Base-by-base conservation (phyloP, 2,888 invertebrate genomes). In the Ichneumoninae sp. region DNA sequence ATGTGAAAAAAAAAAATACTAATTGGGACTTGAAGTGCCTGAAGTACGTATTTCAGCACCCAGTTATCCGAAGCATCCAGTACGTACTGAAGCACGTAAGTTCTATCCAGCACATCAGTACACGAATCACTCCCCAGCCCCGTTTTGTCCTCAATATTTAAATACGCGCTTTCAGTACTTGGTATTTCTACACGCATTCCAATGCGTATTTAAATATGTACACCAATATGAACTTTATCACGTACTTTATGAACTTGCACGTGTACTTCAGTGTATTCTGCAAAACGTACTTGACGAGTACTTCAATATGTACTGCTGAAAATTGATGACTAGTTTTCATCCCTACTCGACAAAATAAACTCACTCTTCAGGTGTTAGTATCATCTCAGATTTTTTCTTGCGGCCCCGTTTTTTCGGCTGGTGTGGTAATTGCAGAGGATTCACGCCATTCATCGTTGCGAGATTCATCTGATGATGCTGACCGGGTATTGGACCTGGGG, bases 401-500 rank as follows among this genome's bases (percentile, higher is more conserved):
- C 98, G 95, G 30, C 98, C 98, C 19, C 98, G 94, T 93, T 98
- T 97, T 94, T 98, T 98, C 83, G 97, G 97, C 88, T 94, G 94
- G 81, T 94, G 93, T 65, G 87, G 86, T 77, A 90, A 87, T 86
- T 92, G 87, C 73, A 92, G 91, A 3, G 91, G 92, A 89, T 93
- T 94, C 36, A 92, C 88, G 88, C 89, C 92, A 86, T 92, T 92
- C 87, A 93, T 93, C 88, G 92, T 91, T 66, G 91, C 90, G 73
- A 92, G 90, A 81, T 89, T 91, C 90, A 93, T 92, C 83, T 91
- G 92, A 85, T 92, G 92, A 85, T 91, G 91, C 74, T 89, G 77
- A 80, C 86, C 76, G 79, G 89, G 68, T 88, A 89, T 79, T 69
- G 88, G 77, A 74, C 87, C 83, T 65, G 93, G 93, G 57, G 93